phyloP scores from a whole-genome alignment of 2,888 invertebrate genomes.

The Dolomedes plantarius region DNA sequence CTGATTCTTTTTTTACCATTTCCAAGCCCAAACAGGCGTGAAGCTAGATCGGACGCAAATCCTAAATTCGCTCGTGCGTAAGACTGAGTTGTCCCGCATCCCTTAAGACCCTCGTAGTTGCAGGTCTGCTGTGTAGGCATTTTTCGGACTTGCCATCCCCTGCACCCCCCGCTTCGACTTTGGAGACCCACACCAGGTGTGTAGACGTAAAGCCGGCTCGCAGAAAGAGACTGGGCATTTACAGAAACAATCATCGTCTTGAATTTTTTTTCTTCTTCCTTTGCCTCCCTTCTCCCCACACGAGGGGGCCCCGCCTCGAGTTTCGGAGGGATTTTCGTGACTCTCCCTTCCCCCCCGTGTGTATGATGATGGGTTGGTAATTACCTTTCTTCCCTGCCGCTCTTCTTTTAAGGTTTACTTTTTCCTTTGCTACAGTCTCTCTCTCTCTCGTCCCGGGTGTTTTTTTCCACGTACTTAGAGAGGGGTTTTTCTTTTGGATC shows the following conservation, averaged over 20 bases:
- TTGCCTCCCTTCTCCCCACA: not conserved
- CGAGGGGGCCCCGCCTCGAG: slow-evolving; percentile 24
- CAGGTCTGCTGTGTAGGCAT: no score
- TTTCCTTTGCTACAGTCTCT: not conserved
- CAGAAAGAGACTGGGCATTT: slow-evolving; percentile 32
- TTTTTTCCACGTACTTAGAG: not conserved
- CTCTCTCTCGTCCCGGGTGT: not conserved
- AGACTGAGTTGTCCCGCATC: not conserved
- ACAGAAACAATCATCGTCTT: slow-evolving; percentile 62
- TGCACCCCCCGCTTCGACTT: not conserved
- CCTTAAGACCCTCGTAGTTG: no score
- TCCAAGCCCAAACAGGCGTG: slow-evolving; percentile 3
- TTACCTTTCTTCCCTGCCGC: slow-evolving; percentile 57
- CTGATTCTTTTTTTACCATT: not conserved
- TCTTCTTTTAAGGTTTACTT: slow-evolving; percentile 3
- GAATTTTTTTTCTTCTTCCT: not conserved
- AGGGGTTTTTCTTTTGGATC: slow-evolving; percentile 1
- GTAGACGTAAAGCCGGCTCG: slow-evolving; percentile 12
- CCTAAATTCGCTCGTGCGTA: slow-evolving; percentile 15
- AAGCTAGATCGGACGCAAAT: not conserved
- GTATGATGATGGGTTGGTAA: slow-evolving; percentile 51
- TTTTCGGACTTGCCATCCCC: no score
- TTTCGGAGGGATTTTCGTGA: slow-evolving; percentile 28
- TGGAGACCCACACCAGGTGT: slow-evolving; percentile 36
- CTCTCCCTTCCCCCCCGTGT: not conserved